phyloP scores from a whole-genome alignment of 2,888 invertebrate genomes.

The Tenthredo amoena region DNA sequence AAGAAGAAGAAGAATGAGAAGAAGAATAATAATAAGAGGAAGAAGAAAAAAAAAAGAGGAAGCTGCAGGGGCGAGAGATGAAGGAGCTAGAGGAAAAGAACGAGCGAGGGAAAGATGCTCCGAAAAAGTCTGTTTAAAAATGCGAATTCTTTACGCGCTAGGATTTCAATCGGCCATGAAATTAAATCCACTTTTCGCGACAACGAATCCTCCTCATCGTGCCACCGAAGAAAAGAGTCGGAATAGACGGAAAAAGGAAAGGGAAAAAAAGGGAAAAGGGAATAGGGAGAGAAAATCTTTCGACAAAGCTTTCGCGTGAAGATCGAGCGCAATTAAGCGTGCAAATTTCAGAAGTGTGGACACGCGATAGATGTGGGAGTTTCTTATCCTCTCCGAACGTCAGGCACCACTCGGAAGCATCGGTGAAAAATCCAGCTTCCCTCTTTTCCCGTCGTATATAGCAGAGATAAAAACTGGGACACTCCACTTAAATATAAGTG shows the following conservation, averaged over 20 bases:
- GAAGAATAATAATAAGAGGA: too few relatives aligned
- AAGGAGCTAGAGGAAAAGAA: neutral
- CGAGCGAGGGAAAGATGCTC: neutral
- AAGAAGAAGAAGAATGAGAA: constrained; percentile 46
- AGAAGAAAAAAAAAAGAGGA: neutral
- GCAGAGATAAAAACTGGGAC: constrained; percentile 48
- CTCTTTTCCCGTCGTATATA: neutral
- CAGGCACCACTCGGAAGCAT: constrained; percentile 2
- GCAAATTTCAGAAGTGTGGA: constrained; percentile 31
- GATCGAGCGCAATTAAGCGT: constrained; percentile 37
- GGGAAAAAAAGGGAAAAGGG: neutral
- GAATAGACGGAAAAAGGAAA: neutral
- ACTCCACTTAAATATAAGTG: constrained; percentile 48
- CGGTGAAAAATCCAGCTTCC: constrained; percentile 27
- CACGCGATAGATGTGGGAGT: neutral
- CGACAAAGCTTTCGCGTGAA: constrained; percentile 18
- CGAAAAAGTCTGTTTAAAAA: neutral
- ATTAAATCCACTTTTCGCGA: constrained; percentile 18
- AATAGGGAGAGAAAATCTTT: neutral
- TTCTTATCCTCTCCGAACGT: constrained; percentile 26
- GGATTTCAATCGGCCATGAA: constrained; percentile 3
- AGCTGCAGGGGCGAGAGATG: neutral
- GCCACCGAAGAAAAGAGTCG: neutral
- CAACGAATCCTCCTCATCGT: neutral
- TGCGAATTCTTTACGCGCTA: neutral